Evolutionary conservation across 2,888 invertebrate genomes (phyloP).

Genomic region (Notodonta ziczac): DNA sequence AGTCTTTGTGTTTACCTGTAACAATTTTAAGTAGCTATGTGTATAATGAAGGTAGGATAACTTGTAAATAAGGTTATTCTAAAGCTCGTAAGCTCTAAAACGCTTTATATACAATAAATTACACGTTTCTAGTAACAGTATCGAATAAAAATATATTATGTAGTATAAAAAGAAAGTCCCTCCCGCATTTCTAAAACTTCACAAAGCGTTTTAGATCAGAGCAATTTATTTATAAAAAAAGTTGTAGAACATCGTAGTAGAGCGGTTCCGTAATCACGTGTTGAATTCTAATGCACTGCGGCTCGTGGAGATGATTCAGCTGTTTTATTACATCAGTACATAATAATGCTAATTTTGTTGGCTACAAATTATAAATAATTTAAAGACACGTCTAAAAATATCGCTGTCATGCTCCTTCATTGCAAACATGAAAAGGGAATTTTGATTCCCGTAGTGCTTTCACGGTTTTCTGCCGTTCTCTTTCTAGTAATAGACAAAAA

Average conservation of each 20-base stretch:
- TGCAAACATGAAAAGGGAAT: too few species aligned
- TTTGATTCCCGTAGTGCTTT: neutral
- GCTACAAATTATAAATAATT: too few species aligned
- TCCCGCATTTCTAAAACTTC: neutral
- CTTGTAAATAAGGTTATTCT: too few species aligned
- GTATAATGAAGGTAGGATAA: too few species aligned
- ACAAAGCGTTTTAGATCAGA: neutral
- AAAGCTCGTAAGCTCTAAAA: too few species aligned
- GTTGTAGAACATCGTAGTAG: neutral
- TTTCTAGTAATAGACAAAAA: too few species aligned
- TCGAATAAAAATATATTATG: neutral
- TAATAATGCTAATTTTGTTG: neutral
- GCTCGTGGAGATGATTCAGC: neutral
- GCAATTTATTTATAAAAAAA: neutral
- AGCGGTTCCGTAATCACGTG: neutral
- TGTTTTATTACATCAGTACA: neutral
- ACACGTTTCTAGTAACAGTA: too few species aligned
- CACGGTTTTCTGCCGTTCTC: neutral
- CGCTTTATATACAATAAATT: too few species aligned
- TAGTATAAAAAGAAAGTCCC: slow-evolving; percentile 1
- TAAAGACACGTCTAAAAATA: too few species aligned
- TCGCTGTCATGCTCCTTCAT: too few species aligned
- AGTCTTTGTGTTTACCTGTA: too few species aligned
- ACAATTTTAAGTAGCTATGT: too few species aligned
- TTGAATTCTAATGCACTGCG: neutral